A percentile compares a stretch with the other conserved stretches of the same genome.
Conservation (phyloP, 1,140 invertebrate genomes). For the Elymnias hypermnestra region DNA sequence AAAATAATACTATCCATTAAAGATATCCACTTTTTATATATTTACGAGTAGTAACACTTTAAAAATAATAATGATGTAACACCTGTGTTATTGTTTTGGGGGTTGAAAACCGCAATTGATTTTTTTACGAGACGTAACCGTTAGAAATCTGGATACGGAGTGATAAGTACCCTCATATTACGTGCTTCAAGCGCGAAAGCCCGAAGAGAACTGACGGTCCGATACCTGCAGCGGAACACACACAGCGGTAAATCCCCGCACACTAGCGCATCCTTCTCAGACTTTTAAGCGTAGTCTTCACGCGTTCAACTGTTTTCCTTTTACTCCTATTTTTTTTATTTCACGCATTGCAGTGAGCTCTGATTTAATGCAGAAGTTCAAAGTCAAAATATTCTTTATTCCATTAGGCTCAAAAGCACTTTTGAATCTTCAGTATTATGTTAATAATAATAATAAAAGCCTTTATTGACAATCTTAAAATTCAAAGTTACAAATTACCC, state of each 20-base stretch:
- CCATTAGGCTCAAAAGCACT: too few species aligned
- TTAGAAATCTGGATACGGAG: conserved; percentile 6
- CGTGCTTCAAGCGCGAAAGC: conserved; percentile 35
- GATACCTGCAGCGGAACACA: conserved; percentile 67
- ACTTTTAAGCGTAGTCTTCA: conserved; percentile 53
- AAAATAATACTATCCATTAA: too few species aligned
- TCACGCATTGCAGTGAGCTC: conserved; percentile 30
- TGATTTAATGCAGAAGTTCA: conserved; percentile 29
- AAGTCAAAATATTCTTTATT: too few species aligned
- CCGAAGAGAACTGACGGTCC: conserved; percentile 55
- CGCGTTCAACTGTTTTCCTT: conserved; percentile 34
- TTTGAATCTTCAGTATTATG: too few species aligned
- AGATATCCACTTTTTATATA: too few species aligned
- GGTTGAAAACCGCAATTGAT: too few species aligned
- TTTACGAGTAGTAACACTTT: too few species aligned
- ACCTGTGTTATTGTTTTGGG: too few species aligned
- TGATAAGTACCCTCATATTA: conserved; percentile 10
- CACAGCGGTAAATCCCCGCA: conserved; percentile 45
- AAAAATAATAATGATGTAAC: too few species aligned
- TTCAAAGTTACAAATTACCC: too few species aligned
- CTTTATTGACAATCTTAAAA: too few species aligned
- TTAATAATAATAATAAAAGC: too few species aligned
- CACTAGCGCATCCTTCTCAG: conserved; percentile 35
- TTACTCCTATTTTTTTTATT: conserved; percentile 22
- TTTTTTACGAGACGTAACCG: conserved; percentile 19